phyloP scores from a whole-genome alignment of 92 coral and sea anemone species.

The Palythoa caribaeorum region DNA sequence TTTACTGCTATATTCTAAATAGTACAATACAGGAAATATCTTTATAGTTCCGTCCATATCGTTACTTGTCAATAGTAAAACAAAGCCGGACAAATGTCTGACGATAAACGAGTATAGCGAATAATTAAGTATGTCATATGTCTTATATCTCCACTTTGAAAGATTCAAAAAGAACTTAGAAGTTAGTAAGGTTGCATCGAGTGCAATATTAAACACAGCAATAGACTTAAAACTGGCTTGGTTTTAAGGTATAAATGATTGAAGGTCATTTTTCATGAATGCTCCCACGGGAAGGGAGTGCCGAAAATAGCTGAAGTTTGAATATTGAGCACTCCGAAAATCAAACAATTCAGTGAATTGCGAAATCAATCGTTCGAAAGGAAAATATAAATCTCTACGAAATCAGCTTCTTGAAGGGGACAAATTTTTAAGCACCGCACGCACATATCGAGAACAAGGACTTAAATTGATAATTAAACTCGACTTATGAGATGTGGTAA shows the following conservation, averaged over 20 bases:
- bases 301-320: neutral
- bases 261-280: neutral
- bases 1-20: neutral
- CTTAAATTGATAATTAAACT: neutral
- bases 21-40: neutral
- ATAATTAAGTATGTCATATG: neutral
- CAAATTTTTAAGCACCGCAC: neutral
- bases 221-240: neutral
- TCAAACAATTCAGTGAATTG: neutral
- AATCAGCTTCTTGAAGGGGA: neutral
- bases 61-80: neutral
- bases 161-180: neutral
- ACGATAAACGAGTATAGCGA: no score
- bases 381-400: neutral
- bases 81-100: no score
- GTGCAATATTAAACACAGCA: neutral
- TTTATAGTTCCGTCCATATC: neutral
- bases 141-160: neutral
- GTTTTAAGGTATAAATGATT: neutral
- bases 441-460: neutral
- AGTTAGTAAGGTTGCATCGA: neutral
- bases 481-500: neutral
- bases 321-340: neutral
- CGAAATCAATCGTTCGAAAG: neutral
- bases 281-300: conserved; percentile 8